These are phyloP conservation scores for Elysia chlorotica DNA, from an alignment of 1,140 invertebrate species.

Conservation along the genomic window DNA sequence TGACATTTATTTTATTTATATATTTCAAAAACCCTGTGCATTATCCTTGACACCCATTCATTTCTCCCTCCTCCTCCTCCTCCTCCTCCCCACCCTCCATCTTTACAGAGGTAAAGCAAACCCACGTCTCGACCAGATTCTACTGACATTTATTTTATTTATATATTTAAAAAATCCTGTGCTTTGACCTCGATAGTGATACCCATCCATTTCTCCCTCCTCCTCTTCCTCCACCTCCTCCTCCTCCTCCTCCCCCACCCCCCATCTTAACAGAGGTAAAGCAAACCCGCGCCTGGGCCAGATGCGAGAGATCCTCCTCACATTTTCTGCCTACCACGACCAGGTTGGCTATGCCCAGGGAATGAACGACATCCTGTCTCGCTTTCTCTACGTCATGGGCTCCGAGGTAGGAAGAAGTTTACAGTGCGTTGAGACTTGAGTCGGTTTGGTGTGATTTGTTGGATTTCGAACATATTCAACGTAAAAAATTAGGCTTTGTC, in stretches of 20 bases:
- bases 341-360: slow-evolving; percentile 58
- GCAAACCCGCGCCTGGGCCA: slow-evolving; percentile 42
- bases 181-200: neutral
- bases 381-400: slow-evolving; percentile 55
- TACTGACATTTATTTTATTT: no score
- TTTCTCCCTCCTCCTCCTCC: no score
- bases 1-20: no score
- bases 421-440: neutral
- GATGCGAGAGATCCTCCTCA: slow-evolving; percentile 53
- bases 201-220: neutral
- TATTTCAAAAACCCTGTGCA: no score
- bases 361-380: slow-evolving; percentile 58
- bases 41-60: no score
- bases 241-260: neutral
- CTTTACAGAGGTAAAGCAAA: neutral
- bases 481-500: no score
- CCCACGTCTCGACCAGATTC: neutral
- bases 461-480: no score
- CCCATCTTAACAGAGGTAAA: slow-evolving; percentile 31
- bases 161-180: no score
- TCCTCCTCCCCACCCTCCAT: no score
- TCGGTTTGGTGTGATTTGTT: neutral
- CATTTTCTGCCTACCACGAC: slow-evolving; percentile 50
- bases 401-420: slow-evolving; percentile 56
- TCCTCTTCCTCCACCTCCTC: neutral